Evolutionary conservation across 1,140 invertebrate genomes (phyloP).

Genomic region (Cydia strobilella): DNA sequence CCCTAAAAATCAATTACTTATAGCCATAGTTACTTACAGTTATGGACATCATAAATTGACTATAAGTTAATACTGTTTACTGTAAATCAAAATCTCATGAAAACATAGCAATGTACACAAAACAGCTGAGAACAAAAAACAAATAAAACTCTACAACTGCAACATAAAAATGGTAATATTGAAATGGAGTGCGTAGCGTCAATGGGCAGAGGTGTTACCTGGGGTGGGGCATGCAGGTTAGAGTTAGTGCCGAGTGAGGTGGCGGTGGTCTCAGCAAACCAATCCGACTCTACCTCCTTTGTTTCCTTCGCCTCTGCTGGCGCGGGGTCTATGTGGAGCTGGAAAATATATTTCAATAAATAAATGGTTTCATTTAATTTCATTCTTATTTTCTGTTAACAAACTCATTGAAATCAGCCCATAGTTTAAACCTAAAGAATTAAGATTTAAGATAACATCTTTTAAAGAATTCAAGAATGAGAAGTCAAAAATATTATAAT

Average conservation of each 20-base stretch:
- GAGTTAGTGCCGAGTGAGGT: constrained; percentile 58
- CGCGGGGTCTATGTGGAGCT: constrained; percentile 67
- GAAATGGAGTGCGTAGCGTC: constrained; percentile 20
- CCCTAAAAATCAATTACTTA: no score
- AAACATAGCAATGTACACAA: not conserved
- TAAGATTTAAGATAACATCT: not conserved
- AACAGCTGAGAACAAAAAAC: not conserved
- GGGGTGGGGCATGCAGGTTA: constrained; percentile 61
- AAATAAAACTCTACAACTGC: not conserved
- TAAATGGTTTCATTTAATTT: constrained; percentile 7
- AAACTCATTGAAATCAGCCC: constrained; percentile 22
- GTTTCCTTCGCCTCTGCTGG: constrained; percentile 55
- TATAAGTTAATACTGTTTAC: not conserved
- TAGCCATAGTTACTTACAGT: no score
- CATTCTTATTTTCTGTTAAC: not conserved
- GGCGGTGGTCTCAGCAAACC: constrained; percentile 66
- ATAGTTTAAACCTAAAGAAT: not conserved
- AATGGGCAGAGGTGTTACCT: constrained; percentile 62
- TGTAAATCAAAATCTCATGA: no score
- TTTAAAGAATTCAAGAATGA: not conserved
- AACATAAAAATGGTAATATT: not conserved
- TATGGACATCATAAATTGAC: not conserved
- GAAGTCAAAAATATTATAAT: not conserved
- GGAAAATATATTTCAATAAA: constrained; percentile 3
- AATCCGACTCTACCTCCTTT: constrained; percentile 73